Evolutionary conservation across 1,140 invertebrate genomes (phyloP).

Genomic region (Neotoxoptera formosana): DNA sequence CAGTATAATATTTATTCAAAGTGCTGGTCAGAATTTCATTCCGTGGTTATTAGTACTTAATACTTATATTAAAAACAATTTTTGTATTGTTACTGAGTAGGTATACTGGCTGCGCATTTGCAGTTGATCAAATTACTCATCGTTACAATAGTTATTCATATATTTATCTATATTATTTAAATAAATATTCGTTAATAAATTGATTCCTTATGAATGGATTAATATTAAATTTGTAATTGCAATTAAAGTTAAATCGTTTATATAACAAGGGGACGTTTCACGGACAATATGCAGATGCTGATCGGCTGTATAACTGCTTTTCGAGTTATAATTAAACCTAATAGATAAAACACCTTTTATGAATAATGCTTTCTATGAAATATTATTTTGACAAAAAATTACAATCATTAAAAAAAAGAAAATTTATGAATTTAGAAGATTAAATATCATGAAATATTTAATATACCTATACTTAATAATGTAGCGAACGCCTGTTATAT

Average conservation of each 20-base stretch:
- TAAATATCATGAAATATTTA: background rate
- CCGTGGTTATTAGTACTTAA: background rate
- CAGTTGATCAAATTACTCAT: background rate
- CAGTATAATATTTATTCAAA: conserved; percentile 20
- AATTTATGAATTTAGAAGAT: background rate
- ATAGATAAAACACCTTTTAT: background rate
- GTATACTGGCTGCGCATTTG: background rate
- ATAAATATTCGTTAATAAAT: background rate
- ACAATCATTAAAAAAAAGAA: no score
- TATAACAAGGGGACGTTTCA: background rate
- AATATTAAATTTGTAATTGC: background rate
- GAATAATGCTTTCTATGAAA: background rate
- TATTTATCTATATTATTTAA: background rate
- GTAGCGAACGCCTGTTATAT: background rate
- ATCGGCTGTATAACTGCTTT: background rate
- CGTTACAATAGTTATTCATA: background rate
- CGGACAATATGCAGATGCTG: background rate
- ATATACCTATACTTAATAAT: background rate
- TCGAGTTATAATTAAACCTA: background rate
- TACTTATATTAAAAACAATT: background rate
- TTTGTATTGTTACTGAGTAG: background rate
- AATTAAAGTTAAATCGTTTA: background rate
- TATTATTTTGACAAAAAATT: no score
- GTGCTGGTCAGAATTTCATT: background rate
- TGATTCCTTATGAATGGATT: background rate